Percentiles rank a stretch among this genome's conserved stretches.
phyloP scores from a whole-genome alignment of 2,113 vertebrate species.

The Lasiurus cinereus region DNA sequence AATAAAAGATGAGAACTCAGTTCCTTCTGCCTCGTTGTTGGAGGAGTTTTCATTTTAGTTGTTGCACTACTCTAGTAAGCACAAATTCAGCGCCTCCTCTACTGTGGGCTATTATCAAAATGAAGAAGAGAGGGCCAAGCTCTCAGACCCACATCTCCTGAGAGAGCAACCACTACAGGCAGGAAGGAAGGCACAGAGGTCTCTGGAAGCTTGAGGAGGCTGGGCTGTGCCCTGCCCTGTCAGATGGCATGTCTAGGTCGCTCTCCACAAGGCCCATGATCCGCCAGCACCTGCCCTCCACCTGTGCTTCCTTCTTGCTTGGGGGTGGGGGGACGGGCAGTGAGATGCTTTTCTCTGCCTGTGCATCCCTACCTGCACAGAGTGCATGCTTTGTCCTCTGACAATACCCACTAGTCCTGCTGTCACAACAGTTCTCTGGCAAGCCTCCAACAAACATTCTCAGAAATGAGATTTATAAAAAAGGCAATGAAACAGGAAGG shows the following conservation, averaged over 20 bases:
- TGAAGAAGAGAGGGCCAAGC: neutral
- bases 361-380: fast-evolving
- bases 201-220: neutral
- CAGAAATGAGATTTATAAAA: neutral
- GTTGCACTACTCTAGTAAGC: neutral
- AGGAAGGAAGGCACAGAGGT: neutral
- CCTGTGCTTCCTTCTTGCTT: neutral
- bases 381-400: neutral
- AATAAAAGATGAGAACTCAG: neutral
- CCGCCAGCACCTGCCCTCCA: neutral
- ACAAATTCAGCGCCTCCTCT: fast-evolving
- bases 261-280: neutral
- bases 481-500: neutral
- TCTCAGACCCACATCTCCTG: neutral
- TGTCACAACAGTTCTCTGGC: neutral
- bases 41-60: neutral
- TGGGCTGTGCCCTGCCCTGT: neutral
- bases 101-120: neutral
- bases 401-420: neutral
- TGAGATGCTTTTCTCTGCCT: neutral
- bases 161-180: neutral
- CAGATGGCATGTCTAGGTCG: too few species aligned
- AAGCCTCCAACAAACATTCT: neutral
- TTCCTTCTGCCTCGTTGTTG: neutral
- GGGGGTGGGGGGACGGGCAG: too few species aligned